Percentiles rank a stretch among this genome's conserved stretches.
phyloP scores from a whole-genome alignment of 2,888 invertebrate species.

The Heterodera filipjevi region DNA sequence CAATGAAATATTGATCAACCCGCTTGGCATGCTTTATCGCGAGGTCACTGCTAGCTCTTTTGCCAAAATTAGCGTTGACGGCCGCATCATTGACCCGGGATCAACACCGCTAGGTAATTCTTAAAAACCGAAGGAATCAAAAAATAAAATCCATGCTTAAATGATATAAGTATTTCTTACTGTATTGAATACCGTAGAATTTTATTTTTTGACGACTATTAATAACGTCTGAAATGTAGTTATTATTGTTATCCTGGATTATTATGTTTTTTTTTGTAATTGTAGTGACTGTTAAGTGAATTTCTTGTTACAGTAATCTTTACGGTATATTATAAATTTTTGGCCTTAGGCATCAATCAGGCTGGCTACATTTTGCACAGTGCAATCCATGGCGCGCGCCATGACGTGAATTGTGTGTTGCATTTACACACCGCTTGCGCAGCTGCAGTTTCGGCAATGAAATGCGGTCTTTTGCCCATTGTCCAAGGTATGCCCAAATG shows the following conservation, averaged over 20 bases:
- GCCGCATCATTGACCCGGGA: conserved; percentile 50
- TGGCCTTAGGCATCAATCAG: conserved; percentile 67
- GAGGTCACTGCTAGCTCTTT: conserved; percentile 92
- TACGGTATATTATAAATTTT: too few relatives aligned
- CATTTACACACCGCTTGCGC: conserved; percentile 87
- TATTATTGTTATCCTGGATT: too few relatives aligned
- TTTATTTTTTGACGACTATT: too few relatives aligned
- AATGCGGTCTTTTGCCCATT: conserved; percentile 85
- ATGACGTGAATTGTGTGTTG: conserved; percentile 92
- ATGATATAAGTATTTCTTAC: too few relatives aligned
- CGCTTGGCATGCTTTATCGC: conserved; percentile 67
- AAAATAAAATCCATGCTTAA: too few relatives aligned
- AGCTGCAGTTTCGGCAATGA: conserved; percentile 76
- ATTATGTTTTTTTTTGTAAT: too few relatives aligned
- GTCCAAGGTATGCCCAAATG: conserved; percentile 71
- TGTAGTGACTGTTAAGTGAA: too few relatives aligned
- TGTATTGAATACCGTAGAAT: too few relatives aligned
- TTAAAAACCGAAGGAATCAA: too few relatives aligned
- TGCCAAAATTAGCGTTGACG: conserved; percentile 71
- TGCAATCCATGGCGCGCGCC: conserved; percentile 91
- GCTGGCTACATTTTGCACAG: conserved; percentile 88
- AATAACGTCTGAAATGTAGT: too few relatives aligned
- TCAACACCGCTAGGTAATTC: conserved; percentile 41
- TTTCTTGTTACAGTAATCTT: too few relatives aligned
- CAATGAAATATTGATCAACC: conserved; percentile 93